Base-by-base conservation (phyloP, 1,140 invertebrate genomes). In the Cherax destructor region DNA sequence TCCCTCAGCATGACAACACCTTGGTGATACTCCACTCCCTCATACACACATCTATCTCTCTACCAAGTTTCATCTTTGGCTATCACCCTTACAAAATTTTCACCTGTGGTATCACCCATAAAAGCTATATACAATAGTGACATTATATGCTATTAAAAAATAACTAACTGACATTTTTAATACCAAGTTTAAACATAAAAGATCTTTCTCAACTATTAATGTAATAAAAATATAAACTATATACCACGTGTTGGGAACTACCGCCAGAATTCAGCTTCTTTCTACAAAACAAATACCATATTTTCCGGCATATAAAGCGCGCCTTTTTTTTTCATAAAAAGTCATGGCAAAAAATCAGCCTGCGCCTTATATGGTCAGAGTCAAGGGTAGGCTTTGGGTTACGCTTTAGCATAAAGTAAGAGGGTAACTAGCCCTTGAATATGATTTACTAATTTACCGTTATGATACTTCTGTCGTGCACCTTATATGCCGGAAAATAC, bases 161-260 rank as follows among this genome's bases (percentile, higher is more conserved):
- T 83, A 83, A 83, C 80, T 83, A n/a, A 24, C 9, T 59, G 80
- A 59, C n/a, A 83, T 56, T 61, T 80, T 83, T 83, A 56, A 52
- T 83, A 56, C 80, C 49, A 83, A 83, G 61, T 52, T 83, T 59
- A 83, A 59, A 83, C 80, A 83, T 79, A 79, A 83, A 56, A 83
- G 56, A 52, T 56, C 24, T 83, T 56, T 24, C n/a, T 24, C 49
- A 24, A 30, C 56, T 59, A 30, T 59, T 30, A 83, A 59, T 56
- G 52, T 83, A 83, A 83, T 83, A 83, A 83, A 83, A 83, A 83
- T 83, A 83, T 6, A 74, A 74, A 74, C 69, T 74, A 74, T 83
- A 83, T 61, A 24, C 80, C 80, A 30, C 24, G 52, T 83, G 52
- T 61, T 59, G 80, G 80, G 80, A 83, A 83, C 80, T 83, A 59